These are phyloP conservation scores for Agrotis ipsilon DNA, from an alignment of 2,888 invertebrate genomes.

Conservation along the genomic window DNA sequence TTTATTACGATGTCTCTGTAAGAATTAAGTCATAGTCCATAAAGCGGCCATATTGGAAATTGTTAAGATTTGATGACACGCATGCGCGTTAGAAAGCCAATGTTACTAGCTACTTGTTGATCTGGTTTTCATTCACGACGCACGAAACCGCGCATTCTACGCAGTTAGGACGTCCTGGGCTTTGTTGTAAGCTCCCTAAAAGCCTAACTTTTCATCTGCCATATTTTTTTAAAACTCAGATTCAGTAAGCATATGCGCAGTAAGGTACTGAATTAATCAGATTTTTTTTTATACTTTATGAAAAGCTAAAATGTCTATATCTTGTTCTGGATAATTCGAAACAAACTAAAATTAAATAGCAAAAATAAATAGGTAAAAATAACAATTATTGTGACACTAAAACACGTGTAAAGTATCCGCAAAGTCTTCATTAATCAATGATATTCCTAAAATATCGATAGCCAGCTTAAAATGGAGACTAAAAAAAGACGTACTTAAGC, in stretches of 20 bases:
- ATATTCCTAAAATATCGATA: not conserved
- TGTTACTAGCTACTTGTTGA: conserved; percentile 87
- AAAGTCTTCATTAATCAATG: not conserved
- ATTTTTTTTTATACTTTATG: not conserved
- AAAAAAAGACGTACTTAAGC: not conserved
- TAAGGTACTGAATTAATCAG: not conserved
- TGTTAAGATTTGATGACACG: conserved; percentile 65
- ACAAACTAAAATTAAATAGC: not conserved
- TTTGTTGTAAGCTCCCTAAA: conserved; percentile 54
- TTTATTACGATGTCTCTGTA: conserved; percentile 48
- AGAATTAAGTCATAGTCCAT: conserved; percentile 57
- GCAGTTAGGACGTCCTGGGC: conserved; percentile 71
- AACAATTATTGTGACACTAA: too few species aligned
- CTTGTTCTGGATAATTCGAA: not conserved
- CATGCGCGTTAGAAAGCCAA: conserved; percentile 76
- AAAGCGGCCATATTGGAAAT: conserved; percentile 79
- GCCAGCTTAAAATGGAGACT: not conserved
- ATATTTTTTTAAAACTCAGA: not conserved
- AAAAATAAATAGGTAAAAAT: not conserved
- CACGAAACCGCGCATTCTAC: conserved; percentile 82
- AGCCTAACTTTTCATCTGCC: conserved; percentile 3
- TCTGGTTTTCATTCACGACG: conserved; percentile 86
- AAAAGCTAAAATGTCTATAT: not conserved
- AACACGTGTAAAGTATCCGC: not conserved
- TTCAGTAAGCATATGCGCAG: not conserved